Base-by-base conservation (phyloP, 2,113 vertebrate species). In the Montifringilla adamsi region DNA sequence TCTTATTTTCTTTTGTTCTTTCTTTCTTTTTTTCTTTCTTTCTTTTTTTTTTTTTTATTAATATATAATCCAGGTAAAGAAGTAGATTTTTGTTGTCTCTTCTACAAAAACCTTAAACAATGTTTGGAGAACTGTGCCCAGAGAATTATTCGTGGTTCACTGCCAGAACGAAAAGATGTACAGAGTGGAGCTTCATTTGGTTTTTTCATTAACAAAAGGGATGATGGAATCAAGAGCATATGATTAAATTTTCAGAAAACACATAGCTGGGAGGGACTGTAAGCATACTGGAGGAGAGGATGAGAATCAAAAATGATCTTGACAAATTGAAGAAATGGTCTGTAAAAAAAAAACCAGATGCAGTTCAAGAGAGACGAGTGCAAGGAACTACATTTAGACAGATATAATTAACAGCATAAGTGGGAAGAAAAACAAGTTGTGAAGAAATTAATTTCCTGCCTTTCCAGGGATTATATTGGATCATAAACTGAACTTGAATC, bases 191-290 rank as follows among this genome's bases (percentile, higher is more conserved):
- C 7, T 79, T 90, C 26, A 60, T 93, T 96, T 2, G 4, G 5
- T 84, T 94, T 87, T 90, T 95, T 81, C 35, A 76, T 94, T 90
- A 94, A 76, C 50, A 93, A 62, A 18, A 77, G 37, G 46, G 41
- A 96, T 91, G 90, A 93, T 88, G 85, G 79, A 96, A 93, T 94
- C 90, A 92, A 77, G 75, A 88, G 67, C 88, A 94, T 88, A 66
- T 93, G 82, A 96, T 92, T 93, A 92, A 94, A 96, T 95, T 95
- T 95, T 80, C 75, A 93, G 82, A 73, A 67, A 95, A 85, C 82
- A 62, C n/a, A 77, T 94, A 96, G 53, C 72, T 92, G 72, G 67
- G 79, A 93, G 85, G 75, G 10, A 83, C 55, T 83, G 62, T 85
- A 88, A 79, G 75, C 50, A 92, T 85, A 74, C 50, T 88, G 55